These are phyloP conservation scores for Alectoris magna DNA, from an alignment of 2,797 vertebrate genomes.

Conservation along the genomic window DNA sequence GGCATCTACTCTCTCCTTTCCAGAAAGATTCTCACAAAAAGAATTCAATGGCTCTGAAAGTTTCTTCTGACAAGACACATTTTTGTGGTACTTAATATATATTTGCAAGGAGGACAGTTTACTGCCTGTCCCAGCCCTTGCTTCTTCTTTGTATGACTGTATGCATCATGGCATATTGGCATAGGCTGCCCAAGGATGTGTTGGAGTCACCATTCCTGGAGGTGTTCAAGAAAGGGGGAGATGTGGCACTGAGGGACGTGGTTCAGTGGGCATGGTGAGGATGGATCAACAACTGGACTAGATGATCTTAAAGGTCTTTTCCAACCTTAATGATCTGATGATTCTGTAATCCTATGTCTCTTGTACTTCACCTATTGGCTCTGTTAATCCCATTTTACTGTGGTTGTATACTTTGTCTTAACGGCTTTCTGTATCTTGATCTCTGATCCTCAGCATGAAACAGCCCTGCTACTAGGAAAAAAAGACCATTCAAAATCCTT, in stretches of 20 bases:
- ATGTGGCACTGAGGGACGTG: too few species aligned
- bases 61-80: neutral
- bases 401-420: neutral
- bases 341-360: too few species aligned
- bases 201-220: too few species aligned
- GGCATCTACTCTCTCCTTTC: neutral
- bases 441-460: neutral
- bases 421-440: neutral
- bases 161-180: neutral
- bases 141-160: neutral
- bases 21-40: neutral
- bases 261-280: too few species aligned
- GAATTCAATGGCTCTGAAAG: neutral
- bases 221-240: too few species aligned
- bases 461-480: neutral
- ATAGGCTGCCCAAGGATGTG: too few species aligned
- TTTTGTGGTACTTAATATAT: neutral
- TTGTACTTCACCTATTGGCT: neutral
- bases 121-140: neutral
- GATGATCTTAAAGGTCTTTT: too few species aligned
- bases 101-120: neutral
- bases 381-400: neutral
- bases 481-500: neutral
- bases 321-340: too few species aligned
- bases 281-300: too few species aligned